phyloP scores from a whole-genome alignment of 2,888 invertebrate species.

The Eupithecia subfuscata region DNA sequence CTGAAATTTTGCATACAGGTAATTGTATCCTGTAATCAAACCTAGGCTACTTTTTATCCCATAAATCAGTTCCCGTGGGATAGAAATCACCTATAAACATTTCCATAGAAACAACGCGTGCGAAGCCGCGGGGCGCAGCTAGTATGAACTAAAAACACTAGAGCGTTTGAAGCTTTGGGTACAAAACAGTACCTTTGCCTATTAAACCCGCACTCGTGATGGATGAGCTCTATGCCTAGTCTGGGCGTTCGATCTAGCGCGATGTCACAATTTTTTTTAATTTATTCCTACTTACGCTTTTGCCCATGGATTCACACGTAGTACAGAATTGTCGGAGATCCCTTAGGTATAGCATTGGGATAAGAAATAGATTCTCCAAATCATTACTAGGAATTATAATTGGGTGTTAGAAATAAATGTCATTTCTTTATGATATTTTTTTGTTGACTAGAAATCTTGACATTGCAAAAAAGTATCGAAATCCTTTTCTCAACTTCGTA shows the following conservation, averaged over 20 bases:
- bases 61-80: too few relatives aligned
- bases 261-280: slow-evolving; percentile 5
- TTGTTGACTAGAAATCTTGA: not conserved
- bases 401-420: too few relatives aligned
- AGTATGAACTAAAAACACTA: too few relatives aligned
- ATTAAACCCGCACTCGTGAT: not conserved
- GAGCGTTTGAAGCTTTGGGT: not conserved
- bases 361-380: not conserved
- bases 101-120: too few relatives aligned
- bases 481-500: not conserved
- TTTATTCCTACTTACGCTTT: not conserved
- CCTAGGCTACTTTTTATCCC: too few relatives aligned
- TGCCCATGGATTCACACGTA: not conserved
- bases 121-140: too few relatives aligned
- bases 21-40: too few relatives aligned
- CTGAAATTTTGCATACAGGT: too few relatives aligned
- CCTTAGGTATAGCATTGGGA: not conserved
- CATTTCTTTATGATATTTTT: not conserved
- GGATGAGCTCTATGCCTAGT: not conserved
- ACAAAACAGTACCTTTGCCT: not conserved
- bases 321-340: not conserved
- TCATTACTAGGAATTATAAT: not conserved
- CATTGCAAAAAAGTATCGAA: not conserved
- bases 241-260: not conserved
- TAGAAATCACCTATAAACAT: too few relatives aligned